A percentile compares a stretch with the other conserved stretches of the same genome.
These are phyloP conservation scores for Hipparchia semele DNA, from an alignment of 2,888 invertebrate genomes.

Conservation along the genomic window DNA sequence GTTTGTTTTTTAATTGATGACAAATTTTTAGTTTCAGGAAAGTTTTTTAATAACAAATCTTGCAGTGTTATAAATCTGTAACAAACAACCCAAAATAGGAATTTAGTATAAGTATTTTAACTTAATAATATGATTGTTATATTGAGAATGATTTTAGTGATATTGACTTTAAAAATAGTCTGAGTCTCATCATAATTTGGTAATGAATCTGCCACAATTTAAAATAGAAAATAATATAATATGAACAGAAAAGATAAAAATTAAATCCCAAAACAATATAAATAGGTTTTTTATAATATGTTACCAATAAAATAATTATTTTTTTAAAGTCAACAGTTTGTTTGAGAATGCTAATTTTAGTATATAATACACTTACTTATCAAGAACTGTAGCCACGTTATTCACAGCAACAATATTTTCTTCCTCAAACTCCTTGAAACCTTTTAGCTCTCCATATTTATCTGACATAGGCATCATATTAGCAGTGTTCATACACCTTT, in stretches of 20 bases:
- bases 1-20: conserved; percentile 53
- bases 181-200: too few relatives aligned
- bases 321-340: neutral
- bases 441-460: conserved; percentile 71
- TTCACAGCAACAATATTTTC: conserved; percentile 77
- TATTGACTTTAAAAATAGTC: neutral
- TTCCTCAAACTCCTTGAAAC: conserved; percentile 77
- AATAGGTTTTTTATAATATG: too few relatives aligned
- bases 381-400: conserved; percentile 84
- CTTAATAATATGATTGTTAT: too few relatives aligned
- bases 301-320: too few relatives aligned
- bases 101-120: too few relatives aligned
- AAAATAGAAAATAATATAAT: too few relatives aligned
- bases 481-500: conserved; percentile 88
- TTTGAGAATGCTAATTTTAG: neutral
- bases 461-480: conserved; percentile 91
- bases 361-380: conserved; percentile 72
- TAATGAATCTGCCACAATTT: too few relatives aligned
- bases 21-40: conserved; percentile 87
- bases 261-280: too few relatives aligned
- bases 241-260: too few relatives aligned
- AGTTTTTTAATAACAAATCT: conserved; percentile 81
- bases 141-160: neutral
- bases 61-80: conserved; percentile 71
- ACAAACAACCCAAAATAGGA: conserved; percentile 38